Evolutionary conservation across 2,888 invertebrate species (phyloP).

Genomic region (Callinectes sapidus): DNA sequence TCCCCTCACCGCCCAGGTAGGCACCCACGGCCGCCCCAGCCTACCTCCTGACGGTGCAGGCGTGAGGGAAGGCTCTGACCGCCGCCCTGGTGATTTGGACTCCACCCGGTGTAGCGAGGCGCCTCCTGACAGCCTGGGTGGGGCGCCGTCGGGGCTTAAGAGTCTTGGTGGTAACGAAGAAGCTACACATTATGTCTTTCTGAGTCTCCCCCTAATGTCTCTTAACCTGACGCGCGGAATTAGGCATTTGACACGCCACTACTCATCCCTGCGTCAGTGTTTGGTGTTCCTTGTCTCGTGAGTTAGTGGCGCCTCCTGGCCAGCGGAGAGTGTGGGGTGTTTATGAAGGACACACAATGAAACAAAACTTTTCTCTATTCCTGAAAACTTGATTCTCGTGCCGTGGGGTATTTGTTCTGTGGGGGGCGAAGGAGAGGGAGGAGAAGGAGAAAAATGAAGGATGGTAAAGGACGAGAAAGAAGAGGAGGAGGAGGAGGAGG

Average conservation of each 20-base stretch:
- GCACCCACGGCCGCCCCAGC: neutral
- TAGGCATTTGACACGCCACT: neutral
- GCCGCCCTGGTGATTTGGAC: neutral
- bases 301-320: neutral
- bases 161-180: neutral
- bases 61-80: neutral
- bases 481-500: conserved; percentile 12
- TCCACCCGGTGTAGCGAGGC: neutral
- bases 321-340: neutral
- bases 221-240: neutral
- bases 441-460: neutral
- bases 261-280: neutral
- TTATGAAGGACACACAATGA: neutral
- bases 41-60: conserved; percentile 4
- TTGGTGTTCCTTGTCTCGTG: neutral
- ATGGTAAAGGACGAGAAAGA: neutral
- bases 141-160: neutral
- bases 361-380: neutral
- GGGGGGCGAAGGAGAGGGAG: neutral
- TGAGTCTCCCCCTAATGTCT: conserved; percentile 7
- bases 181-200: neutral
- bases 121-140: neutral
- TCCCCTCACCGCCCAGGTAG: neutral
- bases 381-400: neutral
- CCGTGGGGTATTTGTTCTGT: neutral